These are phyloP conservation scores for Halictus rubicundus DNA, from an alignment of 1,140 invertebrate species.

Conservation along the genomic window DNA sequence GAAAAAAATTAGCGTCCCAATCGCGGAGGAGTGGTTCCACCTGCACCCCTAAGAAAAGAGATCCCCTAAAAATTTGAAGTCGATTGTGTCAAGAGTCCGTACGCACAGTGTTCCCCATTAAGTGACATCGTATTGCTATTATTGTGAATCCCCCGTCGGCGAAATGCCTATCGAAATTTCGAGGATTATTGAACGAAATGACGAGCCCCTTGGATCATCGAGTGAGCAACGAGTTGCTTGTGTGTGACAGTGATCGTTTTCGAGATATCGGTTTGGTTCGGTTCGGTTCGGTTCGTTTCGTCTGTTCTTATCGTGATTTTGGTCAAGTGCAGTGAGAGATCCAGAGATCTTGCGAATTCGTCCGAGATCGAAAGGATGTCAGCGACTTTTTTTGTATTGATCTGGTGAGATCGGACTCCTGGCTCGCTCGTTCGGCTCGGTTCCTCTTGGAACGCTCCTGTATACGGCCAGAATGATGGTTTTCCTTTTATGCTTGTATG, in stretches of 20 bases:
- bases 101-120: background rate
- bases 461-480: background rate
- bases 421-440: background rate
- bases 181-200: background rate
- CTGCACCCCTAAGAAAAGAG: background rate
- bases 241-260: constrained; percentile 10
- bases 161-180: background rate
- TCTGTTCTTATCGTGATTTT: background rate
- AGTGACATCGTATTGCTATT: background rate
- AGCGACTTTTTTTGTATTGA: constrained; percentile 31
- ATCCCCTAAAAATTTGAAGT: no score
- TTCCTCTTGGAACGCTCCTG: background rate
- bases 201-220: no score
- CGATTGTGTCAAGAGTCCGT: background rate
- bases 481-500: background rate
- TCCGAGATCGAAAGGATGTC: constrained; percentile 20
- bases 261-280: background rate
- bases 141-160: background rate
- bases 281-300: background rate
- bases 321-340: background rate
- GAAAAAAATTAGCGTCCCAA: background rate
- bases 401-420: background rate
- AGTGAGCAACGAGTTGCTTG: background rate
- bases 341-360: background rate
- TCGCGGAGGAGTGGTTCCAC: background rate